Base-by-base conservation (phyloP, 64 coral and sea anemone genomes). In the Stichodactyla mertensii region DNA sequence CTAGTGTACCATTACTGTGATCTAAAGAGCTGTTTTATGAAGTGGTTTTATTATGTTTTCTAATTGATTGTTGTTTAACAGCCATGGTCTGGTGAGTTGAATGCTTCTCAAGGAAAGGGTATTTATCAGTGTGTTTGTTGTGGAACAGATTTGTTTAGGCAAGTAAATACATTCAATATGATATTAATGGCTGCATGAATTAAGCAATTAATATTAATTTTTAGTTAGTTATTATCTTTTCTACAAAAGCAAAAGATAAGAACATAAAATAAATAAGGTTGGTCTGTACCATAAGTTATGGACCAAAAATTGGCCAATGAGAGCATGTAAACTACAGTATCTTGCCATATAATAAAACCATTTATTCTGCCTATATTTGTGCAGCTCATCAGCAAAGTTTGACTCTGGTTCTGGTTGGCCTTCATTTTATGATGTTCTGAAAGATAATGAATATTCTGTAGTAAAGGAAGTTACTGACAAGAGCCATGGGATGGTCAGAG, bases 341-440 rank as follows among this genome's bases (percentile, higher is more conserved):
- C 31, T 36, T 36, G 31, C 31, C 0, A 36, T 36, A 36, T 36
- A 8, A 61, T 67, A 24, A 45, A 12, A 15, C 82, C 31, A 36
- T 1, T 36, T 36, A 36, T 57, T 51, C 56, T 77, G 23, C 71
- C 52, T 57, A 69, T 19, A 64, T 16, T 52, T 88, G 36, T n/a
- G n/a, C 71, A 96, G 94, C 60, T 96, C 94, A 45, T 87, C 91
- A 27, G 71, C 90, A 22, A 96, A 96, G 52, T 96, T 90, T 90
- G 88, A 96, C 23, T 96, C 94, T 24, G 91, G 94, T 57, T 89
- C 87, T 85, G 94, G 94, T 45, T 96, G 94, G 94, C 94, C 94
- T 16, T 96, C 94, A 82, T 96, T 96, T 64, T 84, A 90, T 90
- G 67, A 87, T 51, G 79, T 85, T 54, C 10, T 96, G 71, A 77